Evolutionary conservation across 53 echinoderm and acorn worm species (phyloP), one percentile per base, ranked within the genome.

Genomic region (Zoroaster sp.): DNA sequence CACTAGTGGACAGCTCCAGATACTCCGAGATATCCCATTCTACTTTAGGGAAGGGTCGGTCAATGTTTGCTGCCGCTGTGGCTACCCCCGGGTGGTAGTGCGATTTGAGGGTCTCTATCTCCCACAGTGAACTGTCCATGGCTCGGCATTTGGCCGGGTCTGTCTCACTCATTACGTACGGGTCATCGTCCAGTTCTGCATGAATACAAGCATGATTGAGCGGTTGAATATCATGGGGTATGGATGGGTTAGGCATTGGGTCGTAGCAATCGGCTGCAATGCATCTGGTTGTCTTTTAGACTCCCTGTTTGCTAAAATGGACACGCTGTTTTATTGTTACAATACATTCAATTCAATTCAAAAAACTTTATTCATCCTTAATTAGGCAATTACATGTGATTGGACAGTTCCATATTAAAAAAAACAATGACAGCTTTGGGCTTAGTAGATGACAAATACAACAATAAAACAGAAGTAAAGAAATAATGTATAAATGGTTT

Each of bases 81-180:
- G 96, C 92, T 46, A 99, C 94, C 5, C 93, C 92, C 6, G 91
- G 99, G 78, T 93, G 78, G 85, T 94, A 99, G 91, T 99, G 99
- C 8, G 94, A 90, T 75, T 93, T 94, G 7, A 99, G 74, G 30
- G 95, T 91, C 66, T 99, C 81, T 20, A 96, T 42, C 86, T 99
- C 99, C 96, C 99, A 96, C 13, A 99, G 92, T 23, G 96, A 94
- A 76, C 99, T 99, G n/a, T 96, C 96, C 37, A 96, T 40, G 43
- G 96, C 99, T 4, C 36, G 78, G 59, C 94, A 91, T 75, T 94
- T 90, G 44, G 94, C 77, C 33, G 94, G 99, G 72, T 99, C 94
- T 42, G 88, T 38, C 73, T 99, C 99, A 7, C 90, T 92, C 91
- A 93, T 88, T 25, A 87, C 51, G 87, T 94, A 99, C 3, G 99